These are phyloP conservation scores for Glareola pratincola DNA, from an alignment of 2,113 vertebrate species.

Conservation along the genomic window DNA sequence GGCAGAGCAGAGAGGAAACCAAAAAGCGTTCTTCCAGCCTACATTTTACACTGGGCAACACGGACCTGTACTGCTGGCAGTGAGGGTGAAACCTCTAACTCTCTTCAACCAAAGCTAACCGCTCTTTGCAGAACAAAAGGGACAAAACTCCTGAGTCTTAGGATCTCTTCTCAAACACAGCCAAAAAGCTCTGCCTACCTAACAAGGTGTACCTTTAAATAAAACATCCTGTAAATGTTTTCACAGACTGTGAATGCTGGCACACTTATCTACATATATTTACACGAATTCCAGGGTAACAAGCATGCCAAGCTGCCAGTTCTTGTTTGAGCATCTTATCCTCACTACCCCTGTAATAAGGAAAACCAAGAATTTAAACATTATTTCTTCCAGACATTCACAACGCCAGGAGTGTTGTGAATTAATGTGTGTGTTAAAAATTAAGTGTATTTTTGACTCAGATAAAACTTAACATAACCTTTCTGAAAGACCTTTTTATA, in stretches of 20 bases:
- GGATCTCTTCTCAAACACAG: neutral
- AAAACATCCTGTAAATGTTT: neutral
- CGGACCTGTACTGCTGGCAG: neutral
- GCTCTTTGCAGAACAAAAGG: neutral
- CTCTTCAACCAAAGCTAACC: neutral
- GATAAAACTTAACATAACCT: neutral
- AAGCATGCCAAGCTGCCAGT: neutral
- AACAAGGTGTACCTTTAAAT: neutral
- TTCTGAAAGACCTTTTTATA: neutral
- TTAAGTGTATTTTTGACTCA: neutral
- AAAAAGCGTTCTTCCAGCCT: neutral
- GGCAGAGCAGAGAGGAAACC: neutral
- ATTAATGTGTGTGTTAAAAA: too few species aligned
- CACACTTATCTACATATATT: neutral
- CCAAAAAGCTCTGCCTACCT: neutral
- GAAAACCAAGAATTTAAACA: neutral
- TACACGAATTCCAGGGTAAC: neutral
- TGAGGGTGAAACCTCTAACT: neutral
- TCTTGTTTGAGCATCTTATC: neutral
- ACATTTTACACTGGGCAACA: accelerated
- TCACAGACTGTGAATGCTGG: neutral
- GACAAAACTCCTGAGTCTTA: neutral
- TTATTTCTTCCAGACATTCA: neutral
- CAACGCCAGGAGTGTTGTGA: neutral
- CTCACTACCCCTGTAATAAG: neutral